Conservation (phyloP, 2,888 invertebrate genomes). For the Nephrocerus scutellatus region DNA sequence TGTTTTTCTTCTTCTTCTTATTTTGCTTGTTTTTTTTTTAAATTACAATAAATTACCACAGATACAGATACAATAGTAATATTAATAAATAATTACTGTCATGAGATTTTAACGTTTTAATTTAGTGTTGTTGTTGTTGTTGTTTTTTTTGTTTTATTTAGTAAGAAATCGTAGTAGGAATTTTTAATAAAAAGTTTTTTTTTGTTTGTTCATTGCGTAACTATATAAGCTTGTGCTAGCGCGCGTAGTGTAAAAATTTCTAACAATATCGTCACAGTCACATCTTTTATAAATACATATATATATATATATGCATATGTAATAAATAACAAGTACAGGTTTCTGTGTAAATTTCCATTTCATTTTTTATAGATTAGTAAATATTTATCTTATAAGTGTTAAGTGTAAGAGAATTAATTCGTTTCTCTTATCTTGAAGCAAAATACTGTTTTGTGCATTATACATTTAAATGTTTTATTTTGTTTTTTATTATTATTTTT, state of each 20-base stretch:
- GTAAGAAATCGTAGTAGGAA: constrained; percentile 1
- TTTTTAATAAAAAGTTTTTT: background rate
- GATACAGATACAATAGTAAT: too few species aligned
- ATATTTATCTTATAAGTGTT: too few species aligned
- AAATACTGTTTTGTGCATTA: constrained; percentile 25
- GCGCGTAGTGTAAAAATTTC: too few species aligned
- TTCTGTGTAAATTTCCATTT: too few species aligned
- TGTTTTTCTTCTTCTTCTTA: too few species aligned
- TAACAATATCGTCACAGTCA: too few species aligned
- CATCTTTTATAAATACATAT: too few species aligned
- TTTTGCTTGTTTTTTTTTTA: too few species aligned
- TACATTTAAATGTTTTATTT: constrained; percentile 12
- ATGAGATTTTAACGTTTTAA: constrained; percentile 17
- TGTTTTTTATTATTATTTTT: constrained; percentile 10
- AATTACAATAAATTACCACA: too few species aligned
- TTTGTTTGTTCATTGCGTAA: background rate
- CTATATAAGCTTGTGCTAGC: constrained; percentile 18
- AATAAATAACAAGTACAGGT: too few species aligned
- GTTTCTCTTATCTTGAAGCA: constrained; percentile 18
- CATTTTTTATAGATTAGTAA: too few species aligned
- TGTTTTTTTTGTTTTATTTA: constrained; percentile 1
- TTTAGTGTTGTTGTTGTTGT: constrained; percentile 6
- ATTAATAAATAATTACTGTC: constrained; percentile 22
- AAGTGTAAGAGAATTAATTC: background rate
- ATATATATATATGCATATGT: too few species aligned